Percentiles rank a stretch among this genome's conserved stretches.
Conservation (phyloP, 2,888 invertebrate species). For the Drosophila yooni region DNA sequence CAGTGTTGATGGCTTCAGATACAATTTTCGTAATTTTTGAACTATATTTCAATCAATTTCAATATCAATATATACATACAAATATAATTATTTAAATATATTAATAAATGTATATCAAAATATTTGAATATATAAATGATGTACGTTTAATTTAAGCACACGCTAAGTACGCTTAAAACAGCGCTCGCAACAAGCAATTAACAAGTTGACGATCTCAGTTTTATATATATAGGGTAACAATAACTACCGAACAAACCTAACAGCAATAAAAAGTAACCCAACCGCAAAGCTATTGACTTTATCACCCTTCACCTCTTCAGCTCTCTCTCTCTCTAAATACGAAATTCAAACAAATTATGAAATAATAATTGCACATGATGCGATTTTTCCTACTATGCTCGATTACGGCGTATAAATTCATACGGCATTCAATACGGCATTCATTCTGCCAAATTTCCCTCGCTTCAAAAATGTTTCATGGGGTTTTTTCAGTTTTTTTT, state of each 20-base stretch:
- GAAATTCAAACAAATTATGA: constrained; percentile 76
- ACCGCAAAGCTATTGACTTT: constrained; percentile 77
- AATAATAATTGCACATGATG: constrained; percentile 81
- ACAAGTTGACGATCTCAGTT: constrained; percentile 19
- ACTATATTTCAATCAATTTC: no score
- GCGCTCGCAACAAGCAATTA: constrained; percentile 23
- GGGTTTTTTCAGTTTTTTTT: constrained; percentile 4
- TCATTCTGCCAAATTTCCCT: constrained; percentile 61
- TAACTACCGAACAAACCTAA: neutral
- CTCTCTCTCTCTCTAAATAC: constrained; percentile 11
- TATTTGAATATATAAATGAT: neutral
- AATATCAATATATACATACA: no score
- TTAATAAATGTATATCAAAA: neutral
- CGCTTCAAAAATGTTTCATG: constrained; percentile 13
- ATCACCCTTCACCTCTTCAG: constrained; percentile 67
- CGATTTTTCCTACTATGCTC: constrained; percentile 54
- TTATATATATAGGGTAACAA: constrained; percentile 1
- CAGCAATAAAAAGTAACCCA: constrained; percentile 31
- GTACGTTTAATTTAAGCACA: neutral
- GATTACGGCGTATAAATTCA: constrained; percentile 41
- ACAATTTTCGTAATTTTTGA: no score
- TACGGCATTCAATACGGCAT: constrained; percentile 40
- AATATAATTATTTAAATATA: neutral
- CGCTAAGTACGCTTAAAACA: neutral
- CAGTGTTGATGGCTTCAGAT: no score